Percentiles rank a stretch among this genome's conserved stretches.
phyloP scores from a whole-genome alignment of 2,888 invertebrate species.

The Galerucella calmariensis region DNA sequence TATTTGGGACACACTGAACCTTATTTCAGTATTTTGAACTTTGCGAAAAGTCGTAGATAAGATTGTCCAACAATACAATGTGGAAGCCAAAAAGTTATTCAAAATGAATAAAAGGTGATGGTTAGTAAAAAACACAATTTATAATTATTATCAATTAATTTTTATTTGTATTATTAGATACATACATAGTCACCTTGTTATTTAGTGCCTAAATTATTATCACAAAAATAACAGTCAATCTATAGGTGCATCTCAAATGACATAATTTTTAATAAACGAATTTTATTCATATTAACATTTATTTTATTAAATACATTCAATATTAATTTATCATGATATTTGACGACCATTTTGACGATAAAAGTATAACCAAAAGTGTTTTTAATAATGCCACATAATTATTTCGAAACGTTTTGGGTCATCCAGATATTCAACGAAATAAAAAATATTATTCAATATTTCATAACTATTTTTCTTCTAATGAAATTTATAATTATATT shows the following conservation, averaged over 20 bases:
- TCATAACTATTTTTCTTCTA: too few species aligned
- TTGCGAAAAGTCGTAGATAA: too few species aligned
- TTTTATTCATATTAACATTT: constrained; percentile 41
- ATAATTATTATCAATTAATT: constrained; percentile 15
- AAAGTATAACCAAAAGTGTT: background rate
- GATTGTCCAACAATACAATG: too few species aligned
- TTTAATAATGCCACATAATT: background rate
- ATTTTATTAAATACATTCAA: constrained; percentile 30
- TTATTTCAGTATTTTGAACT: too few species aligned
- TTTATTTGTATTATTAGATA: constrained; percentile 29
- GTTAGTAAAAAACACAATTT: background rate
- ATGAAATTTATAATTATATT: too few species aligned
- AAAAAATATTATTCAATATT: too few species aligned
- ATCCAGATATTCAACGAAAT: background rate
- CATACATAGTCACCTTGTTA: constrained; percentile 35
- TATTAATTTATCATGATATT: constrained; percentile 1
- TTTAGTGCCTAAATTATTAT: constrained; percentile 45
- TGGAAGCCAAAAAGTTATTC: too few species aligned
- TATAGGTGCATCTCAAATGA: constrained; percentile 46
- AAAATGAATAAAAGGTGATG: background rate
- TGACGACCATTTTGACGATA: constrained; percentile 10
- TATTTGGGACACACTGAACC: too few species aligned
- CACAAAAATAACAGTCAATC: constrained; percentile 50
- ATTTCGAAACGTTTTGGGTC: background rate
- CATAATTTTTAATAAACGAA: constrained; percentile 37